A percentile compares a stretch with the other conserved stretches of the same genome.
Conservation (phyloP, 2,113 vertebrate species). For the Todiramphus saurophagus region DNA sequence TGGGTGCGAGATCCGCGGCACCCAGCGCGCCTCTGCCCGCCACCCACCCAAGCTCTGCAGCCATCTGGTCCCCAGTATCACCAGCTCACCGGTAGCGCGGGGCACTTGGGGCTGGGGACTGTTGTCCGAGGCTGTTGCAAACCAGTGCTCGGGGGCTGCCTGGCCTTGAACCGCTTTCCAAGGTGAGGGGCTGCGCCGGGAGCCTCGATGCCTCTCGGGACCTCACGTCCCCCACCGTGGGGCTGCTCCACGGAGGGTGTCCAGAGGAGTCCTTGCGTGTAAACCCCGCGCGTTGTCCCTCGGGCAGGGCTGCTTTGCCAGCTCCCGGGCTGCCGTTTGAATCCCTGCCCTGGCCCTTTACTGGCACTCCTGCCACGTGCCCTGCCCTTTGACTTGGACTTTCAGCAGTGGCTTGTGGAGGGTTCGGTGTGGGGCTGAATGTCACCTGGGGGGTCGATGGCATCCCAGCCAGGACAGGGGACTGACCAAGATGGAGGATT, state of each 20-base stretch:
- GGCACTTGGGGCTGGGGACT: too few relatives aligned
- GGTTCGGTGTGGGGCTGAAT: not conserved
- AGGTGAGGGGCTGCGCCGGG: not conserved
- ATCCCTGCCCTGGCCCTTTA: not conserved
- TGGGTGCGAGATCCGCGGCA: not conserved
- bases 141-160: accelerated
- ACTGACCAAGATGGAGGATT: not conserved
- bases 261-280: accelerated
- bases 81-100: not conserved
- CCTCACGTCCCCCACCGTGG: accelerated
- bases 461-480: not conserved
- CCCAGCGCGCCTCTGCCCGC: not conserved
- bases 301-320: not conserved
- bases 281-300: not conserved
- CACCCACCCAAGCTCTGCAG: not conserved
- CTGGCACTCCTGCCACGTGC: not conserved
- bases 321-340: not conserved
- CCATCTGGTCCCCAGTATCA: not conserved
- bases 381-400: not conserved
- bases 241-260: not conserved
- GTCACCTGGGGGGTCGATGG: accelerated
- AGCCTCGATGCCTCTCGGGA: not conserved
- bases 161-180: not conserved
- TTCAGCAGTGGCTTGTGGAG: not conserved
- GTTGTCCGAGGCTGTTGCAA: not conserved